Conservation (phyloP, 2,113 vertebrate genomes). For the Dromas ardeola region DNA sequence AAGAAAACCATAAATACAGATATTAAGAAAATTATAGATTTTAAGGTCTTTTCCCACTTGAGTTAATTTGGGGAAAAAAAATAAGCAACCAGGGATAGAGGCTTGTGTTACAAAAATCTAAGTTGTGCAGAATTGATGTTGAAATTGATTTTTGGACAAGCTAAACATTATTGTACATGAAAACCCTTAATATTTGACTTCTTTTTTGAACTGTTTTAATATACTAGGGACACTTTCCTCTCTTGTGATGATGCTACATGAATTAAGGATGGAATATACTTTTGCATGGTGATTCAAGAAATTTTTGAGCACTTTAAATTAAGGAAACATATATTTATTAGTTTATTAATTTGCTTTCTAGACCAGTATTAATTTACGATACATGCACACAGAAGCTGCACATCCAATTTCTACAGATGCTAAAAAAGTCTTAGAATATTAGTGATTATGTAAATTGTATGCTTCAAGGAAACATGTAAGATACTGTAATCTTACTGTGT, state of each 20-base stretch:
- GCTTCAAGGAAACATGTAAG: background rate
- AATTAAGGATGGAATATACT: background rate
- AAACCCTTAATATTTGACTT: background rate
- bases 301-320: background rate
- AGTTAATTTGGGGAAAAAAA: background rate
- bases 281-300: background rate
- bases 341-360: background rate
- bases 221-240: background rate
- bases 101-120: background rate
- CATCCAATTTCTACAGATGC: background rate
- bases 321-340: background rate
- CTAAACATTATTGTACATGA: background rate
- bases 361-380: background rate
- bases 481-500: background rate
- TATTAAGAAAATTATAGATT: background rate
- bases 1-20: background rate
- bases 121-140: background rate
- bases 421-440: background rate
- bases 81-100: background rate
- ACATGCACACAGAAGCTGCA: background rate
- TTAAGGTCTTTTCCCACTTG: conserved; percentile 3
- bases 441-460: background rate
- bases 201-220: background rate
- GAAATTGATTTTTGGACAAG: background rate
- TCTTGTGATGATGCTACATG: background rate